Conservation (phyloP, 2,888 invertebrate species). For the Creontiades dilutus region DNA sequence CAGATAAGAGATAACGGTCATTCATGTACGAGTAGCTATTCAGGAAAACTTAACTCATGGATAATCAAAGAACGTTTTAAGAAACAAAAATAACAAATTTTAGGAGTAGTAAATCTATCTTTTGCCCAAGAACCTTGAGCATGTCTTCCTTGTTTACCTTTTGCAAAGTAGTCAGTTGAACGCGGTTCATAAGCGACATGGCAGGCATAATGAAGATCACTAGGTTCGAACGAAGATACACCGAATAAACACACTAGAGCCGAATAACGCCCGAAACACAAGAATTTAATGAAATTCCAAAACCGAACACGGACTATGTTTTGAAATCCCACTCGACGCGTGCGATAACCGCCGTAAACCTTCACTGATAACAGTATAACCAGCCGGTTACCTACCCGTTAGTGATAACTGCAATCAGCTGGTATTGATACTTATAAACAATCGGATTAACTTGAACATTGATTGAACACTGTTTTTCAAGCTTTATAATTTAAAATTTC, state of each 20-base stretch:
- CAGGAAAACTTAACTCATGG: too few relatives aligned
- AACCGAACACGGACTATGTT: background rate
- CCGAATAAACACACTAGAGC: background rate
- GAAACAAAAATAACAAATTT: background rate
- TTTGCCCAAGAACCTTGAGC: background rate
- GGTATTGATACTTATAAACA: slow-evolving; percentile 10
- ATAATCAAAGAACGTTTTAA: background rate
- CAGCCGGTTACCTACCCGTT: slow-evolving; percentile 11
- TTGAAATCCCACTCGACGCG: slow-evolving; percentile 43
- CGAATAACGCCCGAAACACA: background rate
- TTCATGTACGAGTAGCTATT: too few relatives aligned
- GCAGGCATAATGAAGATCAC: slow-evolving; percentile 7
- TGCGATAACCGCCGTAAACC: slow-evolving; percentile 30
- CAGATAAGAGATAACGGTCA: too few relatives aligned
- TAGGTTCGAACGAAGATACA: background rate
- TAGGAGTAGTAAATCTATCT: background rate
- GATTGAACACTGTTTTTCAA: too few relatives aligned
- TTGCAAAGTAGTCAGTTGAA: slow-evolving; percentile 30
- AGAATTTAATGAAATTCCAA: slow-evolving; percentile 33
- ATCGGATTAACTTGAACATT: background rate
- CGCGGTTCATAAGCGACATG: slow-evolving; percentile 42
- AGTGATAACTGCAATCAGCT: slow-evolving; percentile 4
- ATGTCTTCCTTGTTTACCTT: slow-evolving; percentile 52
- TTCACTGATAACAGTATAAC: slow-evolving; percentile 23
- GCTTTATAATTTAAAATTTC: background rate